Evolutionary conservation across 2,888 invertebrate genomes (phyloP).

Genomic region (Branchellion lobata): DNA sequence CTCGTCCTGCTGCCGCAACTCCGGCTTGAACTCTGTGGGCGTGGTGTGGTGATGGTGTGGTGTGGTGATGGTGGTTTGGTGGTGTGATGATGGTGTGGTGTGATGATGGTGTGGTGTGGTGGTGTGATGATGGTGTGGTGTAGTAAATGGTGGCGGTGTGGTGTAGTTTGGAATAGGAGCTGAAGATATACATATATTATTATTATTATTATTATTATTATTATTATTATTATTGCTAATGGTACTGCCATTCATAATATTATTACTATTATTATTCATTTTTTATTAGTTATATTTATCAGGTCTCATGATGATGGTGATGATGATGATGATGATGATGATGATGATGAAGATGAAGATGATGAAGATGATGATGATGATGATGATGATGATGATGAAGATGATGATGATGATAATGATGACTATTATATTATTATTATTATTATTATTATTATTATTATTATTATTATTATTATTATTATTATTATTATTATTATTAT

Average conservation of each 20-base stretch:
- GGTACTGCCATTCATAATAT: neutral
- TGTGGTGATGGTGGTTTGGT: too few relatives aligned
- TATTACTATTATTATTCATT: neutral
- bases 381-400: too few relatives aligned
- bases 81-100: too few relatives aligned
- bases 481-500: too few relatives aligned
- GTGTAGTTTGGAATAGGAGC: too few relatives aligned
- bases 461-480: neutral
- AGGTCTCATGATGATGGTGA: neutral
- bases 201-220: too few relatives aligned
- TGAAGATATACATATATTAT: too few relatives aligned
- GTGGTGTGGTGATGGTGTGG: too few relatives aligned
- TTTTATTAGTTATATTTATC: neutral
- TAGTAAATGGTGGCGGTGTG: too few relatives aligned
- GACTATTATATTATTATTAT: neutral
- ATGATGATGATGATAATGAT: neutral
- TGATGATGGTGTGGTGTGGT: too few relatives aligned
- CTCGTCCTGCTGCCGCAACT: conserved; percentile 73
- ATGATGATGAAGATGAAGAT: neutral
- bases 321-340: too few relatives aligned
- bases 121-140: too few relatives aligned
- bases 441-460: neutral
- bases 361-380: neutral
- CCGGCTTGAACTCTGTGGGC: conserved; percentile 28
- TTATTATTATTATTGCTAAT: neutral